Evolutionary conservation across 2,888 invertebrate species (phyloP).

Genomic region (Netelia virgata): DNA sequence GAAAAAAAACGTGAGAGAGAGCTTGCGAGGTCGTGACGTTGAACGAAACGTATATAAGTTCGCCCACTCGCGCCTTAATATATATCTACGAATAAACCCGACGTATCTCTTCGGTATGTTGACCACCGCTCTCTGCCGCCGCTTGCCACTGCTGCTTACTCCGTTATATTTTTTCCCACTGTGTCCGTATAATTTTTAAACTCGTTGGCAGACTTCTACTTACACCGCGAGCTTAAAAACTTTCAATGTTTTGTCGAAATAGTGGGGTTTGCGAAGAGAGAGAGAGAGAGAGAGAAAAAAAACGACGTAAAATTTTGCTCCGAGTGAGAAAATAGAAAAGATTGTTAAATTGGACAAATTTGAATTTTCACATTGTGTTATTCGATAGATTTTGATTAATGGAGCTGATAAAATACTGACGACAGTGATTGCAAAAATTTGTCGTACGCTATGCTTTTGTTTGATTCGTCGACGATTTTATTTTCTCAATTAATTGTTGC

Average conservation of each 20-base stretch:
- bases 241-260: conserved; percentile 11
- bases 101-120: conserved; percentile 63
- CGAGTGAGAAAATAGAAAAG: too few relatives aligned
- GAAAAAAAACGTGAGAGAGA: conserved; percentile 12
- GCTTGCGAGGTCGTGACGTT: conserved; percentile 67
- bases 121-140: conserved; percentile 32
- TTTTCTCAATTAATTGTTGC: too few relatives aligned
- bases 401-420: too few relatives aligned
- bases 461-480: too few relatives aligned
- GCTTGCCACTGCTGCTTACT: conserved; percentile 15
- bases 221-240: background rate
- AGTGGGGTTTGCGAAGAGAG: background rate
- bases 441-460: too few relatives aligned
- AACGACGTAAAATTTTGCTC: too few relatives aligned
- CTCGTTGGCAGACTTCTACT: conserved; percentile 15
- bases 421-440: too few relatives aligned
- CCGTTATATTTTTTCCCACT: conserved; percentile 7
- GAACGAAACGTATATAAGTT: conserved; percentile 60
- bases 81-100: conserved; percentile 69
- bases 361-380: too few relatives aligned
- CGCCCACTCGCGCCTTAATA: conserved; percentile 64
- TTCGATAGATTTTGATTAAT: too few relatives aligned
- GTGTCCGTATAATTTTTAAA: conserved; percentile 50
- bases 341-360: too few relatives aligned
- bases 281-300: too few relatives aligned